Base-by-base conservation (phyloP, 1,140 invertebrate genomes). In the Cydia strobilella region DNA sequence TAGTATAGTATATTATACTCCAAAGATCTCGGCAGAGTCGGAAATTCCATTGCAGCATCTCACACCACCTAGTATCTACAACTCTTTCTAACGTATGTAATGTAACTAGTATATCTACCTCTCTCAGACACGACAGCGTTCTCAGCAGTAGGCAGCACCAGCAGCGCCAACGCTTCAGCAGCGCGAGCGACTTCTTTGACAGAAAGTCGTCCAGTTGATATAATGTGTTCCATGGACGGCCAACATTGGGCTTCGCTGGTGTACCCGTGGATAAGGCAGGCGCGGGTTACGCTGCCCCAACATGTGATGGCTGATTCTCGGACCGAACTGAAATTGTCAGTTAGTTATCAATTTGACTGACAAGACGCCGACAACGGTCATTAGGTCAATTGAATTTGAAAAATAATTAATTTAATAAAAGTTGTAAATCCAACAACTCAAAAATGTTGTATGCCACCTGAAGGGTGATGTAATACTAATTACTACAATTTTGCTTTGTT, bases 121-220 rank as follows among this genome's bases (percentile, higher is more conserved):
- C 84, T 86, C 15, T 89, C 86, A 0, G 82, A 86, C 6, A 86
- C 83, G 4, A 77, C 75, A n/a, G 82, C 83, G 31, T 77, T 82
- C 20, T 90, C 88, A 0, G 80, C 79, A 13, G 82, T 78, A 12
- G 89, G 90, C 71, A 90, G 75, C 54, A 90, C 82, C 0, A 92
- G 80, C 15, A 85, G 23, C 0, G 90, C 82, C 5, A 90, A 74
- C 1, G 87, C 86, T 35, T 90, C 88, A 2, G 89, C 87, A 0
- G 80, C 80, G 0, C 84, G 76, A 3, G 79, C 82, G 0, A 72
- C 74, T 71, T 89, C 87, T 15, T 75, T 74, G 0, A 23, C 62
- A 13, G 72, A 48, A 1, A 86, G 81, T 3, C 84, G 13, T 0
- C 74, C 75, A n/a, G 73, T 72, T 1, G 73, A 27, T 23, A 89